Base-by-base conservation (phyloP, 2,888 invertebrate species). In the Halocaridina rubra region DNA sequence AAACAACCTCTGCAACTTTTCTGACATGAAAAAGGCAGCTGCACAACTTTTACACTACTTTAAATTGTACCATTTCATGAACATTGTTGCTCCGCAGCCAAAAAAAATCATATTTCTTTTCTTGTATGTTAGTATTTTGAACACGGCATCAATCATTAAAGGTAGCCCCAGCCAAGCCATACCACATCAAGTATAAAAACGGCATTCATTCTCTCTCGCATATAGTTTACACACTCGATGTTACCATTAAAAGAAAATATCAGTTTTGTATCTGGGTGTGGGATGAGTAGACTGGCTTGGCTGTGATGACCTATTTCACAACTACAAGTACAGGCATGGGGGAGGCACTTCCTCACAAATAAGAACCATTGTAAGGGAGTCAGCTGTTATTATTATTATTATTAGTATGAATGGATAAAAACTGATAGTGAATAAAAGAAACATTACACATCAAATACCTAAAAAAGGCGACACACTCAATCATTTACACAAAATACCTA, bases 401-500 rank as follows among this genome's bases (percentile, higher is more conserved):
- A 39, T 81, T 81, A 53, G 29, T n/a, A n/a, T n/a, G n/a, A n/a
- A n/a, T n/a, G n/a, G n/a, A n/a, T n/a, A n/a, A n/a, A n/a, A n/a
- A n/a, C n/a, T n/a, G n/a, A n/a, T 22, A 32, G 72, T 72, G 22
- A 69, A 57, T 32, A 32, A 82, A 78, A 61, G 82, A 82, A 82
- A 82, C 82, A 82, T 77, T 82, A 86, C 81, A 86, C 86, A 81
- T 81, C 86, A 79, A 78, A 79, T 72, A 79, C 86, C 81, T n/a
- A n/a, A n/a, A 86, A 61, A 30, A 67, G 75, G 81, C 86, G 81
- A 81, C 78, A 81, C 86, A 86, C 81, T 81, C 81, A 81, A 81
- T 78, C 81, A 81, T 79, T 81, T 81, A 86, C 78, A 81, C 86
- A 81, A 81, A 81, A 86, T 86, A 81, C 81, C 81, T 86, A 81